Evolutionary conservation across 2,797 vertebrate species (phyloP), one percentile per base, ranked within the genome.

Genomic region (Gymnothorax javanicus): DNA sequence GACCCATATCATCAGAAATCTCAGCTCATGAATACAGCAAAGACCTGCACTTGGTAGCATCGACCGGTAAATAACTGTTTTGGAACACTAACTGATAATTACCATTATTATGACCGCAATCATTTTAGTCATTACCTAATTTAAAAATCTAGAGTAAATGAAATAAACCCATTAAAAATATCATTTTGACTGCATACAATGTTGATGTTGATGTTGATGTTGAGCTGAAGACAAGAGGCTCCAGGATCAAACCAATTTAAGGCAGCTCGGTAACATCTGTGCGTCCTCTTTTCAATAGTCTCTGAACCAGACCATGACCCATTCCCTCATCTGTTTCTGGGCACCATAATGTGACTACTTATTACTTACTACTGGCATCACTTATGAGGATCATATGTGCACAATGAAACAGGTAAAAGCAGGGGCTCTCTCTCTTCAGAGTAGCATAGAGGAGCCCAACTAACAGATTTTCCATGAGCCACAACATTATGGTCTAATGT

Each of bases 41-140:
- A 77, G 73, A 77, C 43, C 33, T 33, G 33, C 17, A 77, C 20
- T 77, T 11, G 33, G 20, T 43, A 77, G 33, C 73, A 43, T 33
- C 13, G 23, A 67, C 64, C 64, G 23, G 64, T 67, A 67, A 67
- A 67, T n/a, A 67, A n/a, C 23, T n/a, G 25, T 67, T n/a, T 67
- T 67, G 64, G 23, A 67, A 67, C 64, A 67, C 64, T n/a, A 67
- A 67, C 64, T n/a, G 20, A 67, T n/a, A 67, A 67, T 69, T n/a
- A n/a, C 25, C 64, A 69, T 69, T 69, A 69, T 69, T 25, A 67
- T 67, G 64, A 67, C 64, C 25, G 23, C 23, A 67, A 20, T 67
- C 20, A 69, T 25, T 69, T 69, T 69, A 69, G 23, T 25, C 8
- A 17, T 69, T 69, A n/a, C 25, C 23, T 25, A 7, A n/a, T 25